Percentiles rank a stretch among this genome's conserved stretches.
Conservation (phyloP, 2,797 vertebrate genomes). For the Tympanoctomys barrerae region DNA sequence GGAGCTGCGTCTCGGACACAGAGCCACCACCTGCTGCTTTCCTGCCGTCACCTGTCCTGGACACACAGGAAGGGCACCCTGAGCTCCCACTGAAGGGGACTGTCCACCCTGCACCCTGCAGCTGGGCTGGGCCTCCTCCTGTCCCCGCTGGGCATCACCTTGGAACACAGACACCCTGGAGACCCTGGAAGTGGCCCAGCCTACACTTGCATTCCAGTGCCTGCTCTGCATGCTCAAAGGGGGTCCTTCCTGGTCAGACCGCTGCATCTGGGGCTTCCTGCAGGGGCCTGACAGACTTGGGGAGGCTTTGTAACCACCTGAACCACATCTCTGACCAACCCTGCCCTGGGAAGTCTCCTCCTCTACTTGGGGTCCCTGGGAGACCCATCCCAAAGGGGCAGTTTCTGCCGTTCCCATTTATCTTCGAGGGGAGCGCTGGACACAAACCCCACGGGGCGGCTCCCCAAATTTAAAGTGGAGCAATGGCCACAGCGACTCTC, state of each 20-base stretch:
- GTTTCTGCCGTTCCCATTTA: background rate
- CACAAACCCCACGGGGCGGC: background rate
- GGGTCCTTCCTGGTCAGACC: background rate
- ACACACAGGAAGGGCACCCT: background rate
- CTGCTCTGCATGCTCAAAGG: fast-evolving
- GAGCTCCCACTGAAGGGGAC: background rate
- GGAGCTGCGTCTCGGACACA: background rate
- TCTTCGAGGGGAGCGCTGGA: background rate
- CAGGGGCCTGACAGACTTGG: background rate
- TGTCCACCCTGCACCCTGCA: background rate
- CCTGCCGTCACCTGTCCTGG: background rate
- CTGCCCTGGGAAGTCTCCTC: background rate
- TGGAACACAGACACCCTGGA: background rate
- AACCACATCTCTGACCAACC: background rate
- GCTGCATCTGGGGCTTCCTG: background rate
- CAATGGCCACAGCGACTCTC: background rate
- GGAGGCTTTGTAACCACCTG: background rate
- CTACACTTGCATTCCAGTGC: background rate
- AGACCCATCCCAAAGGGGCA: background rate
- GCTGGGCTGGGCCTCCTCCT: background rate
- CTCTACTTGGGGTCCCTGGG: no score
- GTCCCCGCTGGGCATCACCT: background rate
- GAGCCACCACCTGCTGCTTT: background rate
- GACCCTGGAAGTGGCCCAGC: background rate
- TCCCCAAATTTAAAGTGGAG: background rate